Conservation (phyloP, 2,888 invertebrate species). For the Hyles lineata region DNA sequence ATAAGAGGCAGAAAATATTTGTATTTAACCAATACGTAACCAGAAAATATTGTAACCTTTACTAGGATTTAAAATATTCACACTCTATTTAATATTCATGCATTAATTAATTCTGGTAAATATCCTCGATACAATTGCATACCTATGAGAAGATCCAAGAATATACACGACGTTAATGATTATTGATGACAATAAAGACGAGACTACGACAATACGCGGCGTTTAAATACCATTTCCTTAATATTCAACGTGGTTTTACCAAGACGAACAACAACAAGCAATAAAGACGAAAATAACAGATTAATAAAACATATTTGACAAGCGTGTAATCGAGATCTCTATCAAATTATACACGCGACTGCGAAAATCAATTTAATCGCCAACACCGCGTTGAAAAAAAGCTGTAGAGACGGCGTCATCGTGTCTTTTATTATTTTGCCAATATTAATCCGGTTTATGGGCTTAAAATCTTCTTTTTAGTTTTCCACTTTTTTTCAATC, state of each 20-base stretch:
- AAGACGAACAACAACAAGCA: conserved; percentile 6
- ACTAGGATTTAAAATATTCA: too few relatives aligned
- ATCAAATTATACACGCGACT: conserved; percentile 17
- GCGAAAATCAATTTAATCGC: not conserved
- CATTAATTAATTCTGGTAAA: too few relatives aligned
- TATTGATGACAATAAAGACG: not conserved
- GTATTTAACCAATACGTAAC: too few relatives aligned
- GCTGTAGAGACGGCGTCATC: not conserved
- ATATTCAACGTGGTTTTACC: not conserved
- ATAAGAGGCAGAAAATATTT: too few relatives aligned
- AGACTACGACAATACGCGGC: not conserved
- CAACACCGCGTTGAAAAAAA: not conserved
- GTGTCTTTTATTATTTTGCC: not conserved
- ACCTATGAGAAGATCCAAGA: not conserved
- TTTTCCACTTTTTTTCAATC: too few relatives aligned
- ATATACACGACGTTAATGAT: not conserved
- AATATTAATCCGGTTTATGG: too few relatives aligned
- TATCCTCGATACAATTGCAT: too few relatives aligned
- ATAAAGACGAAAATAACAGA: conserved; percentile 22
- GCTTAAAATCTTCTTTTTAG: too few relatives aligned
- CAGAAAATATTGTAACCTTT: too few relatives aligned
- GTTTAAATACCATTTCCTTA: conserved; percentile 20
- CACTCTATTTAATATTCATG: too few relatives aligned
- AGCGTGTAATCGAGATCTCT: conserved; percentile 30
- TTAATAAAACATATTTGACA: conserved; percentile 31